Percentiles rank a stretch among this genome's conserved stretches.
These are phyloP conservation scores for Urocolius indicus DNA, from an alignment of 2,113 vertebrate species.

Conservation along the genomic window DNA sequence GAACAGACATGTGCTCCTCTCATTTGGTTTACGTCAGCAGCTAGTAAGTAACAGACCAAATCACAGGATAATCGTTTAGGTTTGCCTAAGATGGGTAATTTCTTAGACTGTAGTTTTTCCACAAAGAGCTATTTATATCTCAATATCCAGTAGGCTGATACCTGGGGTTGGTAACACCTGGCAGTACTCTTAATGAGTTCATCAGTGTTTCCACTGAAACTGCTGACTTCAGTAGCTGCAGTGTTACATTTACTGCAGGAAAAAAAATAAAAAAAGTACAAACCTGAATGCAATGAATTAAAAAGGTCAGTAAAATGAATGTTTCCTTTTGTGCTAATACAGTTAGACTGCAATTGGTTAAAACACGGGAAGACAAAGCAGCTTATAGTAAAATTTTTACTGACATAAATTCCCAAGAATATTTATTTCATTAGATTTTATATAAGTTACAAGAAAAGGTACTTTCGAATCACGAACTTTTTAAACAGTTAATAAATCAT, in stretches of 20 bases:
- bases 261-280: neutral
- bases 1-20: neutral
- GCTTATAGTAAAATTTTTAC: neutral
- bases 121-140: constrained; percentile 62
- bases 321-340: constrained; percentile 44
- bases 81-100: constrained; percentile 36
- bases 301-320: constrained; percentile 70
- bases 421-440: neutral
- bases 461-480: constrained; percentile 20
- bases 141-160: constrained; percentile 59
- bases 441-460: neutral
- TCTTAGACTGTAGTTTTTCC: constrained; percentile 48
- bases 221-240: constrained; percentile 65
- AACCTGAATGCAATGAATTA: constrained; percentile 56
- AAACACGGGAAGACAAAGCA: neutral
- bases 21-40: neutral
- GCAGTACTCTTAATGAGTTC: constrained; percentile 73
- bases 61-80: neutral
- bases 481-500: constrained; percentile 20
- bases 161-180: constrained; percentile 70
- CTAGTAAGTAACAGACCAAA: constrained; percentile 42
- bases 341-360: constrained; percentile 30
- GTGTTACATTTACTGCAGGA: constrained; percentile 25
- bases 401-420: neutral
- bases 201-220: constrained; percentile 56